phyloP scores from a whole-genome alignment of 2,888 invertebrate species.

The Caenorhabditis sp. region DNA sequence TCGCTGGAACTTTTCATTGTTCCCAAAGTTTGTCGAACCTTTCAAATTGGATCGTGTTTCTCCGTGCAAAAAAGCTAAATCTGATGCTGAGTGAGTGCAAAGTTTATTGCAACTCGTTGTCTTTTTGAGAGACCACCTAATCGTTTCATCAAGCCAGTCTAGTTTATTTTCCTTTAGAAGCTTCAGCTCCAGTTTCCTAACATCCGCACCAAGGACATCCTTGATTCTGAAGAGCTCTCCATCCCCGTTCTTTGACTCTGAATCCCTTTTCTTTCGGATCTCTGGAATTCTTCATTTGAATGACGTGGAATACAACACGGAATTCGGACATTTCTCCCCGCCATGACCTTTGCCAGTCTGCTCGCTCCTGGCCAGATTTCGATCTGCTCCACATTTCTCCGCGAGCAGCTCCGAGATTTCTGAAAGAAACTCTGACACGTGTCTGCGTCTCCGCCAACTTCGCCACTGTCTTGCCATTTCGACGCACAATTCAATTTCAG shows the following conservation, averaged over 20 bases:
- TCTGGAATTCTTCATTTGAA: neutral
- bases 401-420: conserved; percentile 47
- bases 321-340: neutral
- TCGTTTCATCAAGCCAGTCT: too few species aligned
- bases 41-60: too few species aligned
- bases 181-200: too few species aligned
- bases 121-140: too few species aligned
- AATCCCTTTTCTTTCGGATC: neutral
- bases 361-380: neutral
- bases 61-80: neutral
- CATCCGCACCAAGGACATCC: too few species aligned
- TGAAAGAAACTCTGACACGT: conserved; percentile 56
- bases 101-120: too few species aligned
- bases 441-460: conserved; percentile 12
- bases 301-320: neutral
- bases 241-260: neutral
- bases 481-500: conserved; percentile 62
- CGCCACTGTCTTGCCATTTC: conserved; percentile 19
- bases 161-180: too few species aligned
- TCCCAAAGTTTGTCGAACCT: too few species aligned
- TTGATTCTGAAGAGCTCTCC: too few species aligned
- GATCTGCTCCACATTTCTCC: neutral
- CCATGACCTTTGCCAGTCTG: conserved; percentile 41
- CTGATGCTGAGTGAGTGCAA: too few species aligned
- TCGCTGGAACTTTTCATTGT: neutral